Evolutionary conservation across 35 echinoderm and acorn worm genomes (phyloP).

Genomic region (Apostichopus japonicus): DNA sequence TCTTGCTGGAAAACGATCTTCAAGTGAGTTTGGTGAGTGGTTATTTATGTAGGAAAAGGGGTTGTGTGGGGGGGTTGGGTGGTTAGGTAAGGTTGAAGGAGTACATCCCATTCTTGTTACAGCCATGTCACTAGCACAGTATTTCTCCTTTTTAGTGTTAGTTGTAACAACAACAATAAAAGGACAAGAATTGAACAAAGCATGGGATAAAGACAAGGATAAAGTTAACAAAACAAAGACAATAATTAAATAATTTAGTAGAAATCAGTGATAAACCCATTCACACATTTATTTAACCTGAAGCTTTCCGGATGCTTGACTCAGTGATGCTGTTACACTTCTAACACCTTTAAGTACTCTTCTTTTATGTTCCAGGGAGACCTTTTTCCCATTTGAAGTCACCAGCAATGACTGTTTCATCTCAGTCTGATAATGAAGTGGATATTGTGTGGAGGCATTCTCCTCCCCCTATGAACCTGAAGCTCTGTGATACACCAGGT

Average conservation of each 20-base stretch:
- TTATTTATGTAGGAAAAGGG: too few species aligned
- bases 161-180: too few species aligned
- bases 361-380: constrained; percentile 35
- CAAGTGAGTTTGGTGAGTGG: background rate
- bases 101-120: too few species aligned
- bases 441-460: constrained; percentile 59
- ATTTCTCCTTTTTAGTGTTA: too few species aligned
- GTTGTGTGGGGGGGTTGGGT: too few species aligned
- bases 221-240: background rate
- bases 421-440: constrained; percentile 44
- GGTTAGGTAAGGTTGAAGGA: too few species aligned
- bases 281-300: too few species aligned
- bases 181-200: too few species aligned
- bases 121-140: too few species aligned
- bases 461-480: constrained; percentile 41
- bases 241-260: background rate
- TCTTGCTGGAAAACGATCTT: background rate
- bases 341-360: background rate
- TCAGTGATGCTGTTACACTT: background rate
- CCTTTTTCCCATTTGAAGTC: background rate
- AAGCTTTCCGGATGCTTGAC: too few species aligned
- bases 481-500: constrained; percentile 46
- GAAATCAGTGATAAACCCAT: too few species aligned
- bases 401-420: background rate
- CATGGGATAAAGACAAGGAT: background rate